Percentiles rank a stretch among this genome's conserved stretches.
Conservation (phyloP, 2,113 vertebrate species). For the Lepus timidus region DNA sequence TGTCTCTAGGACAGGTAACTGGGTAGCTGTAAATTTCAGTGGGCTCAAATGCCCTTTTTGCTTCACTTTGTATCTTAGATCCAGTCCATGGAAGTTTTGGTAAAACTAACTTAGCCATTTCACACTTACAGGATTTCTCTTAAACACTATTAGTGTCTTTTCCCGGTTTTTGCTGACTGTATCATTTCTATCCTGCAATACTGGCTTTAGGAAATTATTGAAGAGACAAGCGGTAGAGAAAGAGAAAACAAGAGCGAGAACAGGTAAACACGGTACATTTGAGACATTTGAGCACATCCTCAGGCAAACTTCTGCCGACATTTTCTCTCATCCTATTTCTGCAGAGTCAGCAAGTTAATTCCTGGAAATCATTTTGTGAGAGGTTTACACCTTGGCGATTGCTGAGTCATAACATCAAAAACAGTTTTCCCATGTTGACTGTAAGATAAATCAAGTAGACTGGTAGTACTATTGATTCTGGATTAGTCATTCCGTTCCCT, state of each 20-base stretch:
- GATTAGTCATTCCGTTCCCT: slow-evolving; percentile 65
- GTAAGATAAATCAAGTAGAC: slow-evolving; percentile 64
- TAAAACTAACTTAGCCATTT: slow-evolving; percentile 23
- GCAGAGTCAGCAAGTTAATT: slow-evolving; percentile 56
- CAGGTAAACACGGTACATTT: not conserved
- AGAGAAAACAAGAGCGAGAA: not conserved
- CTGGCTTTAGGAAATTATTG: not conserved
- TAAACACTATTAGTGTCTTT: not conserved
- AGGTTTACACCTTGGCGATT: slow-evolving; percentile 64
- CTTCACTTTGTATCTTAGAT: not conserved
- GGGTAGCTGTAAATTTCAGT: not conserved
- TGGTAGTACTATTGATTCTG: slow-evolving; percentile 57
- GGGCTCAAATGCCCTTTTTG: not conserved
- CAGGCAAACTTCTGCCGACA: not conserved
- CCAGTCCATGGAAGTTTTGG: slow-evolving; percentile 9
- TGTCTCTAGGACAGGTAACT: not conserved
- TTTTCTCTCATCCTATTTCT: slow-evolving; percentile 64
- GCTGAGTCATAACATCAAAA: slow-evolving; percentile 65
- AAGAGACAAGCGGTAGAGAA: not conserved
- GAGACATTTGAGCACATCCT: not conserved
- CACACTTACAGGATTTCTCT: not conserved
- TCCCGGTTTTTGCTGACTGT: not conserved
- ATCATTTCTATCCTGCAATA: not conserved
- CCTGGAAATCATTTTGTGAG: slow-evolving; percentile 55
- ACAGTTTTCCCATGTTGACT: slow-evolving; percentile 66